Percentiles rank a stretch among this genome's conserved stretches.
Conservation (phyloP, 2,888 invertebrate species). For the Bellardia pandia region DNA sequence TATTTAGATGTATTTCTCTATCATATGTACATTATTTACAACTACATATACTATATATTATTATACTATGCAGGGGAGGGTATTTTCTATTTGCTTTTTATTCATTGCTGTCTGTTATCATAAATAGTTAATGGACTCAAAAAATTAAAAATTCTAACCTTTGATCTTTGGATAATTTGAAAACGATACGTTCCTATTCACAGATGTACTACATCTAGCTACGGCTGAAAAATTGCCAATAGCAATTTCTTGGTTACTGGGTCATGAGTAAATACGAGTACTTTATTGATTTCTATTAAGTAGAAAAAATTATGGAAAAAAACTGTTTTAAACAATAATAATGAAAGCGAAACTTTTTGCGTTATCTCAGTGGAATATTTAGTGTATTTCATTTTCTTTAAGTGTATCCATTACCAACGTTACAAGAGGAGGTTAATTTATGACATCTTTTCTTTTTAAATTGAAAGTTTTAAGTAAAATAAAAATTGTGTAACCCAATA, state of each 20-base stretch:
- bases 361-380: background rate
- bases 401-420: background rate
- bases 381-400: background rate
- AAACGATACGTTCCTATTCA: conserved; percentile 50
- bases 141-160: conserved; percentile 53
- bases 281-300: conserved; percentile 21
- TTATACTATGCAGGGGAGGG: conserved; percentile 25
- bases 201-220: conserved; percentile 17
- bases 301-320: background rate
- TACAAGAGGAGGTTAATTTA: background rate
- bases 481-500: too few species aligned
- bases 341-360: background rate
- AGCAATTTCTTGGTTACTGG: conserved; percentile 49
- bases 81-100: conserved; percentile 43
- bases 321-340: background rate
- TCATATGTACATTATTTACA: conserved; percentile 18
- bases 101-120: conserved; percentile 12
- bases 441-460: background rate
- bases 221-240: conserved; percentile 28
- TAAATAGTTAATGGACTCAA: conserved; percentile 59
- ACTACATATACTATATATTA: conserved; percentile 28
- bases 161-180: conserved; percentile 61
- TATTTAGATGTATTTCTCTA: background rate
- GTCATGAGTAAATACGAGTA: conserved; percentile 42
- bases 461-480: background rate